Percentiles rank a stretch among this genome's conserved stretches.
Evolutionary conservation across 2,888 invertebrate species (phyloP).

Genomic region (Plutella xylostella): DNA sequence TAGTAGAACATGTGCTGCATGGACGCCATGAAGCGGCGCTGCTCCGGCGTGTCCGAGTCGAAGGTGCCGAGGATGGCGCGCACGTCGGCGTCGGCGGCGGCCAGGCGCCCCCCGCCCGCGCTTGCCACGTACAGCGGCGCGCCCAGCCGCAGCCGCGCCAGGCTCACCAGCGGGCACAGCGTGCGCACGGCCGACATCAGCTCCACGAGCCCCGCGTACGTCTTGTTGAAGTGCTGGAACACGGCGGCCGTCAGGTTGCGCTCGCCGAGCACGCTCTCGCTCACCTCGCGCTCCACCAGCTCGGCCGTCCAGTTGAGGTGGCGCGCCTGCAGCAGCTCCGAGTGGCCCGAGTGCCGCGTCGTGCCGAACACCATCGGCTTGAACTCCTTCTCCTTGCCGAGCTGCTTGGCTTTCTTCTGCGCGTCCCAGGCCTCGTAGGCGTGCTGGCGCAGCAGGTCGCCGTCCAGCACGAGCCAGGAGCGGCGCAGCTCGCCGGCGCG

Average conservation of each 20-base stretch:
- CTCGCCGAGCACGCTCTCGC: slow-evolving; percentile 73
- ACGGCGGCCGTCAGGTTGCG: slow-evolving; percentile 73
- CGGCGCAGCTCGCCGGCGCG: slow-evolving; percentile 73
- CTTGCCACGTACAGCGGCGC: slow-evolving; percentile 81
- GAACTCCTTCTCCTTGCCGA: slow-evolving; percentile 48
- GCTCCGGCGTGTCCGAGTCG: slow-evolving; percentile 77
- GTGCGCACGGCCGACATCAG: slow-evolving; percentile 85
- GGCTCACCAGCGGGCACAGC: slow-evolving; percentile 79
- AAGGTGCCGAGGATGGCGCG: slow-evolving; percentile 84
- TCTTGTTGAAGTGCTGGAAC: slow-evolving; percentile 75
- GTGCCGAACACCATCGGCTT: slow-evolving; percentile 76
- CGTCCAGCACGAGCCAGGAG: slow-evolving; percentile 84
- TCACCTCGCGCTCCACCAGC: slow-evolving; percentile 73
- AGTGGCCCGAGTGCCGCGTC: slow-evolving; percentile 79
- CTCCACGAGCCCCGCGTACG: slow-evolving; percentile 76
- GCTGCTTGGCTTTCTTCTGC: slow-evolving; percentile 40
- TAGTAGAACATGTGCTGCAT: slow-evolving; percentile 87
- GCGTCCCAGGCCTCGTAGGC: slow-evolving; percentile 74
- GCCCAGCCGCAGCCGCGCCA: slow-evolving; percentile 72
- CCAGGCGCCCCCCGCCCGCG: slow-evolving; percentile 52
- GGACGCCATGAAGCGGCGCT: slow-evolving; percentile 79
- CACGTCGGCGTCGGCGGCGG: slow-evolving; percentile 73
- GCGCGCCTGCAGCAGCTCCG: slow-evolving; percentile 69
- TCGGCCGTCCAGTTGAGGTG: slow-evolving; percentile 76
- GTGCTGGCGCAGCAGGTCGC: slow-evolving; percentile 74